Base-by-base conservation (phyloP, 2,888 invertebrate species). In the Lingula anatina region DNA sequence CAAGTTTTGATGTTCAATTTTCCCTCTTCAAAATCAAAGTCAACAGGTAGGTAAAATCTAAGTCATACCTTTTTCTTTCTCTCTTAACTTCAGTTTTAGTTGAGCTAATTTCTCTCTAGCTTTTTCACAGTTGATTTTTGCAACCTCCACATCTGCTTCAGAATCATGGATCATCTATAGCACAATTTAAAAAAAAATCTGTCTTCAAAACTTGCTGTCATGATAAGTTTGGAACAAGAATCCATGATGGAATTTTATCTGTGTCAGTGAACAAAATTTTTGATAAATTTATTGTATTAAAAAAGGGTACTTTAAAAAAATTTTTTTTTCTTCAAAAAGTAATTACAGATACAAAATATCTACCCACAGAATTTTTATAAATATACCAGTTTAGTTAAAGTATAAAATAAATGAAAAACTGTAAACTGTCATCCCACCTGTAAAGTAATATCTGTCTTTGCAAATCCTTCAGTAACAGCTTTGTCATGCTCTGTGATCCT, bases 401-500 rank as follows among this genome's bases (percentile, higher is more conserved):
- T 39, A 39, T 39, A 20, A 39, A 43, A 23, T 44, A 5, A 21
- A 48, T 21, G n/a, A 26, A 18, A 20, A 15, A 20, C 28, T 3
- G 3, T 31, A n/a, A 23, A 24, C 2, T 35, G 5, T 21, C n/a
- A 31, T 44, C 50, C n/a, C 58, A 75, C 75, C 67, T 66, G 66
- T 15, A 73, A 46, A 9, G 71, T 70, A 27, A 74, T 55, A 25
- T 74, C 72, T 21, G 70, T 62, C 48, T 62, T 62, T 18, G 66
- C 67, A 61, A 68, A 74, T n/a, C 75, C 75, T 43, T 47, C 39
- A 1, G 47, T 56, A 3, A 60, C 55, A 12, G 71, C 70, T 25
- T 39, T 56, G 52, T 75, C 75, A 60, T 75, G 75, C 48, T 75
- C 75, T 21, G 38, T 47, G 9, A 75, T 75, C 44, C 75, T 60